Base-by-base conservation (phyloP, 2,113 vertebrate species). In the Hydrolagus affinis region DNA sequence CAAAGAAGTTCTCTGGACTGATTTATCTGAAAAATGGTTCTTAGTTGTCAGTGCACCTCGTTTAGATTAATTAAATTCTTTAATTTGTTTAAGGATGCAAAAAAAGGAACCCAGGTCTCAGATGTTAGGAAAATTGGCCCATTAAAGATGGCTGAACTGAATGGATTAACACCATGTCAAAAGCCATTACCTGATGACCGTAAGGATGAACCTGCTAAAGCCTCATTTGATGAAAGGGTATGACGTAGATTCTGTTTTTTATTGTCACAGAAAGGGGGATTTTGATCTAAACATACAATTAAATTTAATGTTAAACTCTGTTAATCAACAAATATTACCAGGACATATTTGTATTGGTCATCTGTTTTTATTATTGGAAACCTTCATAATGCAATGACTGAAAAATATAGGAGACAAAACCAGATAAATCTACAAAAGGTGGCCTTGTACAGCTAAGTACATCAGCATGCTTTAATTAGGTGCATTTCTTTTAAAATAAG, bases 221-320 rank as follows among this genome's bases (percentile, higher is more conserved):
- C 95, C 10, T 97, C 96, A 7, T 96, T 98, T 56, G 97, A 99
- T 44, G 97, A 99, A 88, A 89, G 95, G 93, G 98, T 99, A 93
- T 0, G 91, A 4, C 15, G 57, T 62, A 14, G 44, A 73, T 9
- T 85, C 85, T 23, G 44, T 44, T 44, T 44, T 44, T 1, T 44
- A 44, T 44, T 44, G 44, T 44, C 44, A 44, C 44, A 44, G 6
- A 44, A 44, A 6, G 6, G 44, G 44, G 44, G 44, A 44, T 44
- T 44, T 44, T 44, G 44, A 44, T 44, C 44, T 44, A 44, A 44
- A 44, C 44, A 44, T 44, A 44, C 44, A 44, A 44, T 44, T 1
- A 44, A 44, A 44, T 44, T 1, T 44, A 44, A 44, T 6, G 44
- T 44, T 44, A 44, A 44, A 44, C 44, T 44, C 44, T 44, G 44